Evolutionary conservation across 2,113 vertebrate species (phyloP), one percentile per base, ranked within the genome.

Genomic region (Prunella fulvescens): DNA sequence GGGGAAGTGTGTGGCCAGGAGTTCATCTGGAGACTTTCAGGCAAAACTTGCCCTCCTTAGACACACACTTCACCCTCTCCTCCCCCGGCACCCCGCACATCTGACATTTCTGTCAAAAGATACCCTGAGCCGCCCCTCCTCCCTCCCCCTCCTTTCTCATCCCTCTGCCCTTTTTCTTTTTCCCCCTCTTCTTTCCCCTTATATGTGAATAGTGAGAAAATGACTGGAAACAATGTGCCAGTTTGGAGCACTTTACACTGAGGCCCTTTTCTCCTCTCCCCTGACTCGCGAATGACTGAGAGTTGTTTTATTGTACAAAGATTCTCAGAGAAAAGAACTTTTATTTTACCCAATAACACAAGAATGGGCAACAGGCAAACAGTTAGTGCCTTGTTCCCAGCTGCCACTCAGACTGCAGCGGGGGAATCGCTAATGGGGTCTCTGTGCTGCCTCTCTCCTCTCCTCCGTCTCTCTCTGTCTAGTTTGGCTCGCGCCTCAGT

Each of bases 321-420:
- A 95, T 97, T 96, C 96, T 94, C 94, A 91, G 90, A 96, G 93
- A 97, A 96, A 97, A 98, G 96, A 97, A 98, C 98, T 98, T 98
- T 98, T 98, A 97, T 98, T 98, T 98, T 97, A 96, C 96, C 92
- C 87, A 97, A 97, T 97, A 97, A 97, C 96, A 98, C 97, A 97
- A 96, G 96, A 98, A 96, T 88, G 87, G 93, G 96, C 95, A 96
- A 95, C 82, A 64, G 94, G 95, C 98, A 97, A 98, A 99, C 98
- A 98, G 98, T 97, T 97, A 96, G 97, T 33, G 96, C 97, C 98
- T 98, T 98, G 98, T 98, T 98, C 98, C 97, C 96, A 91, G 97
- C 97, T 97, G 97, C 98, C 98, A 97, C 97, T 98, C 97, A 98
- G 94, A 44, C 93, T 23, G n/a, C 62, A 6, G 81, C 11, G 7